These are phyloP conservation scores for Amazona guildingii DNA, from an alignment of 2,113 vertebrate species.

Conservation along the genomic window DNA sequence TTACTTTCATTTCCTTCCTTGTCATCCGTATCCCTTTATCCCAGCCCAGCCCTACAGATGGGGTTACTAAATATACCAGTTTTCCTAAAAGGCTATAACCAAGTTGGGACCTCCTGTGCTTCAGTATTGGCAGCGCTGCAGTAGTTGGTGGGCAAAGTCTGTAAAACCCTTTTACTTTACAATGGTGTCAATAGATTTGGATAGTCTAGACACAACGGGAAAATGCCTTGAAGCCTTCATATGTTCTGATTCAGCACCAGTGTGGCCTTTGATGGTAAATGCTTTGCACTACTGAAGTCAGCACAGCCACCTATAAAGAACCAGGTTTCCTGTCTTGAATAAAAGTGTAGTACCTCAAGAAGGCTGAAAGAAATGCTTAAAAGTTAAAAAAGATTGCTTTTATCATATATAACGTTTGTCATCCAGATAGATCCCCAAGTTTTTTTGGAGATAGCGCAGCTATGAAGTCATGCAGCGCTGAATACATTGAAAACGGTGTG, in stretches of 20 bases:
- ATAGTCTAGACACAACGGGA: neutral
- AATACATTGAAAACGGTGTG: neutral
- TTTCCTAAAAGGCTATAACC: neutral
- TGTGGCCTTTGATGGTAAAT: neutral
- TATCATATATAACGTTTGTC: neutral
- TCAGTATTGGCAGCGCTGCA: neutral
- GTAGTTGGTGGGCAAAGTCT: neutral
- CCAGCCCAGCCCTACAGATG: neutral
- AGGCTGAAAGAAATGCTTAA: neutral
- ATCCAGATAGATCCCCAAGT: neutral
- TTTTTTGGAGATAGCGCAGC: neutral
- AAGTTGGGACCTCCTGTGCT: neutral
- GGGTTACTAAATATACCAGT: neutral
- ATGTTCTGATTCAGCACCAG: neutral
- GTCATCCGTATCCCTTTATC: neutral
- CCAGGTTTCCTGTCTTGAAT: neutral
- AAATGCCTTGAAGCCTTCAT: neutral
- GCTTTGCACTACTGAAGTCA: neutral
- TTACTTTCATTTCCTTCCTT: slow-evolving; percentile 1
- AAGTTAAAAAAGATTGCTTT: neutral
- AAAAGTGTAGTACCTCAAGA: neutral
- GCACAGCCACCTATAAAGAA: neutral
- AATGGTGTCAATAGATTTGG: neutral
- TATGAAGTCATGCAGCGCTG: neutral
- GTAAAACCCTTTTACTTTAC: neutral